Evolutionary conservation across 1,140 invertebrate species (phyloP).

Genomic region (Macrosteles quadrilineatus): DNA sequence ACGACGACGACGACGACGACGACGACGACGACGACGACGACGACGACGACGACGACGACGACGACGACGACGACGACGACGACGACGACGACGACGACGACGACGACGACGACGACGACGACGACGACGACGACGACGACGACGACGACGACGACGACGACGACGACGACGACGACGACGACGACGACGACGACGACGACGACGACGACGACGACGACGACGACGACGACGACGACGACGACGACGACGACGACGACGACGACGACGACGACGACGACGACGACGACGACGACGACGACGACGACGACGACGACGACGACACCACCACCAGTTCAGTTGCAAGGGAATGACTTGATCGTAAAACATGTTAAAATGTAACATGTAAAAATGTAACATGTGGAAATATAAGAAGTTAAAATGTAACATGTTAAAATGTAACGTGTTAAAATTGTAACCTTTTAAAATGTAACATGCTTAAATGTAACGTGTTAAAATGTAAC

Average conservation of each 20-base stretch:
- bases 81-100: conserved; percentile 6
- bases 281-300: conserved; percentile 18
- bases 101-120: conserved; percentile 11
- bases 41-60: conserved; percentile 9
- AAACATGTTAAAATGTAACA: no score
- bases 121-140: conserved; percentile 8
- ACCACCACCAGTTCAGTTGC: no score
- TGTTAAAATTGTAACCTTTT: no score
- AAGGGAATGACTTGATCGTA: no score
- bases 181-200: conserved; percentile 16
- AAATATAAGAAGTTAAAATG: no score
- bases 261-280: conserved; percentile 6
- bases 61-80: conserved; percentile 16
- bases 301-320: no score
- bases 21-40: conserved; percentile 14
- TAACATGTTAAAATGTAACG: no score
- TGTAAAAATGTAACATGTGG: no score
- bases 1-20: conserved; percentile 8
- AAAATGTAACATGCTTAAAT: no score
- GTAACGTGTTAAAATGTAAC: no score
- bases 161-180: conserved; percentile 1
- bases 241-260: conserved; percentile 15
- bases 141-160: conserved; percentile 9
- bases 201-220: conserved; percentile 7
- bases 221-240: conserved; percentile 11